Percentiles rank a stretch among this genome's conserved stretches.
These are phyloP conservation scores for Drosophila setifemur DNA, from an alignment of 1,140 invertebrate genomes.

Conservation along the genomic window DNA sequence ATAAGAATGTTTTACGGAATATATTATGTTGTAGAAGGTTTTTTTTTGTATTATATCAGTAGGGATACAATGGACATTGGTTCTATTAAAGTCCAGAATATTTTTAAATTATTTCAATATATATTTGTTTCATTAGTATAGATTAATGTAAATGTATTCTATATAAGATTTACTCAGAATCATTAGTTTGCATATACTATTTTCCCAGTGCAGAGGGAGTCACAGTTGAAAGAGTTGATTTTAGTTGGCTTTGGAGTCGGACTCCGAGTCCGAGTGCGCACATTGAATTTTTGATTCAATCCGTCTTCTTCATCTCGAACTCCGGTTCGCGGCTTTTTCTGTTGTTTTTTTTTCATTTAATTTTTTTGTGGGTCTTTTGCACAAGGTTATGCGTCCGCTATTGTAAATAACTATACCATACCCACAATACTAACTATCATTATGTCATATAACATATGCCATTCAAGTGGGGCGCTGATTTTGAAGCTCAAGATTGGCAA, in stretches of 20 bases:
- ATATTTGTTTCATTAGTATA: too few species aligned
- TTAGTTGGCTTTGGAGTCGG: conserved; percentile 31
- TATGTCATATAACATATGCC: conserved; percentile 47
- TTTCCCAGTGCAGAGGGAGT: conserved; percentile 15
- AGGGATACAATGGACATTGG: too few species aligned
- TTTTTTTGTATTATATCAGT: too few species aligned
- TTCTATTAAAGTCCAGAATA: too few species aligned
- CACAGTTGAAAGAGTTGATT: conserved; percentile 52
- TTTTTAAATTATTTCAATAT: too few species aligned
- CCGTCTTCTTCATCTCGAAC: conserved; percentile 44
- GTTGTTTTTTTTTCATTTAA: too few species aligned
- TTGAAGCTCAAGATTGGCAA: conserved; percentile 17
- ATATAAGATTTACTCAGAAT: too few species aligned
- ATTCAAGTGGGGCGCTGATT: conserved; percentile 11
- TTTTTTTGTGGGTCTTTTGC: conserved; percentile 58
- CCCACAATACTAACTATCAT: conserved; percentile 43
- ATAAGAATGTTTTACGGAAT: too few species aligned
- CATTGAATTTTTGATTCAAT: conserved; percentile 77
- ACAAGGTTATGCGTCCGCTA: conserved; percentile 55
- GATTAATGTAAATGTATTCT: too few species aligned
- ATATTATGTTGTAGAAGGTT: too few species aligned
- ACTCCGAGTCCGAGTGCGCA: conserved; percentile 52
- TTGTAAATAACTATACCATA: too few species aligned
- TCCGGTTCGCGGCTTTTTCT: conserved; percentile 32
- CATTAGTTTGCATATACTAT: too few species aligned